A percentile compares a stretch with the other conserved stretches of the same genome.
Evolutionary conservation across 2,888 invertebrate genomes (phyloP).

Genomic region (Dione juno): DNA sequence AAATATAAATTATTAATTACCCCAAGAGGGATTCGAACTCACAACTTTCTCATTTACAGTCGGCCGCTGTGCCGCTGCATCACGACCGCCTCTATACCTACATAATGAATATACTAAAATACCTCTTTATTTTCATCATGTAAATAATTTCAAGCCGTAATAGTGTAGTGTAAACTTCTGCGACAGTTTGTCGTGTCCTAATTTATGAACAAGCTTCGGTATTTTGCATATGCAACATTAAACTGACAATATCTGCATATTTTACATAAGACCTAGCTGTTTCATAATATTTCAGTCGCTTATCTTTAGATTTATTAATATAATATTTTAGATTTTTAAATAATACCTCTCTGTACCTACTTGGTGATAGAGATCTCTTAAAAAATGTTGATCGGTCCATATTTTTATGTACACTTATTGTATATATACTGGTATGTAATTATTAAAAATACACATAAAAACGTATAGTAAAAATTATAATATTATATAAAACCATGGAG

Average conservation of each 20-base stretch:
- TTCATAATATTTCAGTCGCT: not conserved
- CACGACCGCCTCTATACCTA: not conserved
- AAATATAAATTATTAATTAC: too few relatives aligned
- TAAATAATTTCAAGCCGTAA: conserved; percentile 18
- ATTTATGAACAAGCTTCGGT: conserved; percentile 21
- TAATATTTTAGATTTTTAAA: too few relatives aligned
- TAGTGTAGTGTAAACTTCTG: conserved; percentile 17
- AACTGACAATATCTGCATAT: conserved; percentile 1
- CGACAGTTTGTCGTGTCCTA: conserved; percentile 25
- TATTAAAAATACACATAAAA: too few relatives aligned
- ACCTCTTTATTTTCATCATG: conserved; percentile 3
- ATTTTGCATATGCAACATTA: conserved; percentile 17
- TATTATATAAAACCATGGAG: conserved; percentile 10
- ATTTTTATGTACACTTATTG: too few relatives aligned
- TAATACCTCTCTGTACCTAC: too few relatives aligned
- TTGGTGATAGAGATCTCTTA: too few relatives aligned
- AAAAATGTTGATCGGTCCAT: too few relatives aligned
- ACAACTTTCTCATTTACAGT: too few relatives aligned
- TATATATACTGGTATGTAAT: too few relatives aligned
- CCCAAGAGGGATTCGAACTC: too few relatives aligned
- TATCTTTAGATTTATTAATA: not conserved
- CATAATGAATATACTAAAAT: not conserved
- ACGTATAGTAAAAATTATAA: not conserved
- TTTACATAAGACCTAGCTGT: conserved; percentile 1
- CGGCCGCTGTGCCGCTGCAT: too few relatives aligned